phyloP scores from a whole-genome alignment of 2,113 vertebrate genomes.

The Prunella fulvescens region DNA sequence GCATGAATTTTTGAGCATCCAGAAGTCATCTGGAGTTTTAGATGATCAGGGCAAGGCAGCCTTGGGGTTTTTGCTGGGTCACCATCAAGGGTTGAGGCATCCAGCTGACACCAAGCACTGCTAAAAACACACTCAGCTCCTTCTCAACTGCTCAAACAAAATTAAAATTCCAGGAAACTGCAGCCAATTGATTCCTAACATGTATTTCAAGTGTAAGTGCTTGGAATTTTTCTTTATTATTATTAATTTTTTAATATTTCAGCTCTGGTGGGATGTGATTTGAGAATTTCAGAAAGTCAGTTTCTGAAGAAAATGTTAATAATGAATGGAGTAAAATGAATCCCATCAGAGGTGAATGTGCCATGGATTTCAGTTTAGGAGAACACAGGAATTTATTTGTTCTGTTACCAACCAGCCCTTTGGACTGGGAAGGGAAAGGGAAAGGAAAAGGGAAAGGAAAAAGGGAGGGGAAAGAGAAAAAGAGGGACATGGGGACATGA shows the following conservation, averaged over 20 bases:
- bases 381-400: neutral
- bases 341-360: neutral
- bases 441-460: neutral
- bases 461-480: too few relatives aligned
- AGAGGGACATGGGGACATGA: too few relatives aligned
- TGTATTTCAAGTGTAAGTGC: neutral
- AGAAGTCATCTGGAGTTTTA: neutral
- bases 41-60: neutral
- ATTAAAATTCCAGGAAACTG: neutral
- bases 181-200: neutral
- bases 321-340: neutral
- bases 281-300: neutral
- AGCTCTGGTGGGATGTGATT: neutral
- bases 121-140: neutral
- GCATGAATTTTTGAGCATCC: neutral
- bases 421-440: neutral
- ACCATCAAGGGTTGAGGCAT: neutral
- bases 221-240: neutral
- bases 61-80: neutral
- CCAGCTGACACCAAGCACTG: neutral
- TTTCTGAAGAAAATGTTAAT: neutral
- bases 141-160: neutral
- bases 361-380: neutral
- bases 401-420: neutral
- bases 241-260: neutral